A percentile compares a stretch with the other conserved stretches of the same genome.
These are phyloP conservation scores for Callosobruchus maculatus DNA, from an alignment of 2,888 invertebrate genomes.

Conservation along the genomic window DNA sequence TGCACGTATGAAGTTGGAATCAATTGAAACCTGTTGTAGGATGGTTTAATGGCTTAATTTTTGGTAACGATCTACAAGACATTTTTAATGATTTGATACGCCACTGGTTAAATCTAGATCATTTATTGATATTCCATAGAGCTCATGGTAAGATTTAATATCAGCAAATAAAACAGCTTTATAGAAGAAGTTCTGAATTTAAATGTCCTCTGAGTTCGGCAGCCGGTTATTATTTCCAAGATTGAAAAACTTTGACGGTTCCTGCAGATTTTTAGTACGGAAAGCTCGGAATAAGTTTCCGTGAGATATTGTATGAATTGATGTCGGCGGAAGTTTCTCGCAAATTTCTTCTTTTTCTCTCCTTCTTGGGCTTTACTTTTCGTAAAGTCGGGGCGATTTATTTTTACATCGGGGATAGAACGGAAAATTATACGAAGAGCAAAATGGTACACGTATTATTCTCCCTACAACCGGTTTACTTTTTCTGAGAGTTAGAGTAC, in stretches of 20 bases:
- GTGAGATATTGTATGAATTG: constrained; percentile 3
- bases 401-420: neutral
- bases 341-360: neutral
- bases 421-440: neutral
- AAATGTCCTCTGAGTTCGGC: constrained; percentile 26
- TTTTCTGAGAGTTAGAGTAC: too few relatives aligned
- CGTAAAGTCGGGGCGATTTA: neutral
- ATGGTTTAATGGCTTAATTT: too few relatives aligned
- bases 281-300: neutral
- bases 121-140: constrained; percentile 20
- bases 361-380: neutral
- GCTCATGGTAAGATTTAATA: constrained; percentile 23
- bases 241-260: constrained; percentile 39
- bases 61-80: too few relatives aligned
- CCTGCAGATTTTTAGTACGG: constrained; percentile 7
- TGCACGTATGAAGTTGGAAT: too few relatives aligned
- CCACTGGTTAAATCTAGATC: neutral
- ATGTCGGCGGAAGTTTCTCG: neutral
- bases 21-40: too few relatives aligned
- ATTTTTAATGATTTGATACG: too few relatives aligned
- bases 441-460: neutral
- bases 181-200: constrained; percentile 28
- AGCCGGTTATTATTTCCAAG: constrained; percentile 33
- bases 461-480: neutral
- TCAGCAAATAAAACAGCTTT: constrained; percentile 29